Percentiles rank a stretch among this genome's conserved stretches.
These are phyloP conservation scores for Lasioglossum zephyrum DNA, from an alignment of 2,888 invertebrate species.

Conservation along the genomic window DNA sequence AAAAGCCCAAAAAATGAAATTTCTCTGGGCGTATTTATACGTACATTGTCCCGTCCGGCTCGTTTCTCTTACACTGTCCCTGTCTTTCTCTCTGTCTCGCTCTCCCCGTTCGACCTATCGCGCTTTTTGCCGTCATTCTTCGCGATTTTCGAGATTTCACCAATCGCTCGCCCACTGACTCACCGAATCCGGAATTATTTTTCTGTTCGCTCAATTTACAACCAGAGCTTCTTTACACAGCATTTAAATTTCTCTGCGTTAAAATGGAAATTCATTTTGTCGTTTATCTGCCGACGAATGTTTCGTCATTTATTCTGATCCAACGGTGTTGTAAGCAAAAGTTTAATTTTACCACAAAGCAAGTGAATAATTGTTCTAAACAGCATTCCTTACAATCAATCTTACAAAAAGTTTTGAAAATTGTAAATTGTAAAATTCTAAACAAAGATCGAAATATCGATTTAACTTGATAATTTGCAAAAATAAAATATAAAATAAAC, in stretches of 20 bases:
- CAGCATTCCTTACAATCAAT: too few species aligned
- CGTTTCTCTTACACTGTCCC: slow-evolving; percentile 20
- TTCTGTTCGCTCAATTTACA: too few species aligned
- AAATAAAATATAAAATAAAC: too few species aligned
- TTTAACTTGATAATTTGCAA: too few species aligned
- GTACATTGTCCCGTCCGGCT: not conserved
- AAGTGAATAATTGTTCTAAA: too few species aligned
- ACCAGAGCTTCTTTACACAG: not conserved
- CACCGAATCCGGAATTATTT: not conserved
- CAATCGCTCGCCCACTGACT: not conserved
- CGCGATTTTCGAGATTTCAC: slow-evolving; percentile 2
- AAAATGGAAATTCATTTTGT: not conserved
- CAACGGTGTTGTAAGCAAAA: too few species aligned
- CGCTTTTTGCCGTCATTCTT: not conserved
- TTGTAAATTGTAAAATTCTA: too few species aligned
- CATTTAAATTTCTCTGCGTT: not conserved
- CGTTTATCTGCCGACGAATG: too few species aligned
- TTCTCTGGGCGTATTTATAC: slow-evolving; percentile 10
- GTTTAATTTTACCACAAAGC: too few species aligned
- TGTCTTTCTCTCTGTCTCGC: not conserved
- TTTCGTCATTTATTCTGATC: too few species aligned
- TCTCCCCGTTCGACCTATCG: not conserved
- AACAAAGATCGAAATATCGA: too few species aligned
- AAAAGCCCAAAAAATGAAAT: slow-evolving; percentile 35
- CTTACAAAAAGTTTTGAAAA: too few species aligned